Evolutionary conservation across 2,888 invertebrate genomes (phyloP).

Genomic region (Acronicta aceris): DNA sequence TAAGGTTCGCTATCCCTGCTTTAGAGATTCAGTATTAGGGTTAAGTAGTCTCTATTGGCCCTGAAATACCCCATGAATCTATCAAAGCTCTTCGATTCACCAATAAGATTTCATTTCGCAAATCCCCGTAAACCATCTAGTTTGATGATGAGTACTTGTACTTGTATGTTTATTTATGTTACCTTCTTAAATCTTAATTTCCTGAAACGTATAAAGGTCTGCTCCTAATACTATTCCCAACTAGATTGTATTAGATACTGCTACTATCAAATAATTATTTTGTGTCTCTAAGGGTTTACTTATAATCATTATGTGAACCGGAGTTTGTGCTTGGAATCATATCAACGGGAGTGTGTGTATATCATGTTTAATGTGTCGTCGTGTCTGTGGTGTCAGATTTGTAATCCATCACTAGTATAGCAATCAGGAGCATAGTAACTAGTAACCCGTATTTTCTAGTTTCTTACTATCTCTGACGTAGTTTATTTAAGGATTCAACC

Average conservation of each 20-base stretch:
- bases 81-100: too few relatives aligned
- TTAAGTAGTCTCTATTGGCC: background rate
- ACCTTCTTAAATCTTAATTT: too few relatives aligned
- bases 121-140: too few relatives aligned
- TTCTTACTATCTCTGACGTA: background rate
- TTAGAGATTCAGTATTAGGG: background rate
- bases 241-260: background rate
- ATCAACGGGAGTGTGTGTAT: background rate
- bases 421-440: background rate
- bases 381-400: background rate
- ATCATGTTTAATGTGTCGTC: conserved; percentile 2
- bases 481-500: background rate
- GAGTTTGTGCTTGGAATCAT: background rate
- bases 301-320: background rate
- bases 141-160: too few relatives aligned
- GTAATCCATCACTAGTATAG: conserved; percentile 8
- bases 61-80: background rate
- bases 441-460: conserved; percentile 3
- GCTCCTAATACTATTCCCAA: background rate
- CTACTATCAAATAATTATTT: background rate
- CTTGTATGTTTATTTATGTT: too few relatives aligned
- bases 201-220: too few relatives aligned
- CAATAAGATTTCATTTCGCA: too few relatives aligned
- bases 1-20: too few relatives aligned
- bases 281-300: too few relatives aligned